Percentiles rank a stretch among this genome's conserved stretches.
These are phyloP conservation scores for Hetaerina americana DNA, from an alignment of 1,140 invertebrate species.

Conservation along the genomic window DNA sequence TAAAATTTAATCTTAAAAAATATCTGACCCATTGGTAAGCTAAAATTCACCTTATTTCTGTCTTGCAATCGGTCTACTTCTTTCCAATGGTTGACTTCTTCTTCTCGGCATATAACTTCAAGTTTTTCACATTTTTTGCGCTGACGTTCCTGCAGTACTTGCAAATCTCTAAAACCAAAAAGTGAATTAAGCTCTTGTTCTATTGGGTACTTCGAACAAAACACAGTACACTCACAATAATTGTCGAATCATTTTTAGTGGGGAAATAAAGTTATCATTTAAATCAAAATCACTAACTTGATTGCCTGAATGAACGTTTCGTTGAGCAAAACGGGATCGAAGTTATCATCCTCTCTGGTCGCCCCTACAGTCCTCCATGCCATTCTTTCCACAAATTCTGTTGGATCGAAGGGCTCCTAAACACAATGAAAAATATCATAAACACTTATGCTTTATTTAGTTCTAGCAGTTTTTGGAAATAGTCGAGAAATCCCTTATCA, in stretches of 20 bases:
- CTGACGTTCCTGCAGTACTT: slow-evolving; percentile 69
- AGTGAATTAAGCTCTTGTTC: slow-evolving; percentile 4
- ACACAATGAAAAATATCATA: too few species aligned
- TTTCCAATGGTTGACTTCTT: slow-evolving; percentile 69
- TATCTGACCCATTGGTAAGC: too few species aligned
- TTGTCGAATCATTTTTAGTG: not conserved
- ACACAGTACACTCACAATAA: not conserved
- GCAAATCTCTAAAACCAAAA: slow-evolving; percentile 38
- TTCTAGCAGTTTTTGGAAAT: too few species aligned
- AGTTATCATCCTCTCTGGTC: slow-evolving; percentile 47
- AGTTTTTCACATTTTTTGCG: slow-evolving; percentile 78
- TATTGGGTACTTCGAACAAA: not conserved
- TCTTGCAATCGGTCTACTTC: slow-evolving; percentile 74
- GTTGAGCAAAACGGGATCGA: slow-evolving; percentile 68
- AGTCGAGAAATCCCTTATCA: too few species aligned
- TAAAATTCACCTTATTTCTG: slow-evolving; percentile 79
- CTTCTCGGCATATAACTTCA: slow-evolving; percentile 69
- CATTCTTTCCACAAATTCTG: slow-evolving; percentile 93
- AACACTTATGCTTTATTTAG: too few species aligned
- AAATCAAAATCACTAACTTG: slow-evolving; percentile 37
- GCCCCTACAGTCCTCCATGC: slow-evolving; percentile 86
- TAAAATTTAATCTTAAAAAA: too few species aligned
- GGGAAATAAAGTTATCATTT: too few species aligned
- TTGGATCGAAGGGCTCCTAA: slow-evolving; percentile 89
- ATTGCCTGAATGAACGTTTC: slow-evolving; percentile 87